phyloP scores from a whole-genome alignment of 2,888 invertebrate species.

The Quadroppia sp. region DNA sequence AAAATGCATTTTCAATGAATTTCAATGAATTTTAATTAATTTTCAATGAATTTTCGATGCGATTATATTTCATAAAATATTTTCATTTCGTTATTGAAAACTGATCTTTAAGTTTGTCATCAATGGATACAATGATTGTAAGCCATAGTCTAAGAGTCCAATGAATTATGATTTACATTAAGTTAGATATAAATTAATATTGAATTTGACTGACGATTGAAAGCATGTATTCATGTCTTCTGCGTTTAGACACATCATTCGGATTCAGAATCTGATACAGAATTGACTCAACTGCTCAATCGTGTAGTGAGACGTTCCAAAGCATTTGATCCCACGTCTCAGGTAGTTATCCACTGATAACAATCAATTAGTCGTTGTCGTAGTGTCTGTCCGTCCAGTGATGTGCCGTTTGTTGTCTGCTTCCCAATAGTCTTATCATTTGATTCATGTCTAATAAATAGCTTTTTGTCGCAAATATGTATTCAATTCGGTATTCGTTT shows the following conservation, averaged over 20 bases:
- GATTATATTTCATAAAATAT: too few relatives aligned
- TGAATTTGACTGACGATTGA: slow-evolving; percentile 1
- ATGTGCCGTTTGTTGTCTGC: neutral
- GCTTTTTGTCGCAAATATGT: neutral
- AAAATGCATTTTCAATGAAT: too few relatives aligned
- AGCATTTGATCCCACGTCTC: slow-evolving; percentile 45
- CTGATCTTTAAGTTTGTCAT: too few relatives aligned
- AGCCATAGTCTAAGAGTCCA: neutral
- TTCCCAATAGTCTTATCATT: neutral
- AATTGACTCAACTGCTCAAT: slow-evolving; percentile 48
- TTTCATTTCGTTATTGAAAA: too few relatives aligned
- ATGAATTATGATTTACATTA: neutral
- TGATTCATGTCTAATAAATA: neutral
- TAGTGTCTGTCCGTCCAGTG: neutral
- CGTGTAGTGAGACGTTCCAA: slow-evolving; percentile 47
- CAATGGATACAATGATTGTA: too few relatives aligned
- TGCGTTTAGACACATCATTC: slow-evolving; percentile 42
- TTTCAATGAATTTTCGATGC: too few relatives aligned
- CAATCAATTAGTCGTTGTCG: neutral
- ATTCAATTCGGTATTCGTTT: neutral
- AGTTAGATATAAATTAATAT: neutral
- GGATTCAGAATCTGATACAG: slow-evolving; percentile 49
- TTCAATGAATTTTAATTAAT: too few relatives aligned
- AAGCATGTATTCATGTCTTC: slow-evolving; percentile 22
- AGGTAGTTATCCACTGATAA: slow-evolving; percentile 32